Conservation (phyloP, 2,113 vertebrate genomes). For the Tympanuchus pallidicinctus region DNA sequence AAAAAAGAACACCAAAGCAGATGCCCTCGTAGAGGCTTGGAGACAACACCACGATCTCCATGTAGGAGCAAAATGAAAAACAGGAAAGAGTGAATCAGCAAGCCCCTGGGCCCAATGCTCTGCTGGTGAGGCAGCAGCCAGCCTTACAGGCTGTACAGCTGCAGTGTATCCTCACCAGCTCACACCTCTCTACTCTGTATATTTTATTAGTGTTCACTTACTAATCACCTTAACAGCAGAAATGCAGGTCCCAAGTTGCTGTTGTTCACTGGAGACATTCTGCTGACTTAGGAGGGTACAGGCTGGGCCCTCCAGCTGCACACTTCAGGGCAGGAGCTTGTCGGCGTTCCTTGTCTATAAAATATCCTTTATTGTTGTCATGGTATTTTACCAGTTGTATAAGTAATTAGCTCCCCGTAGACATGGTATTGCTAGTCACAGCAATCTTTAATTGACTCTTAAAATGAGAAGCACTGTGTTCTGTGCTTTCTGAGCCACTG, state of each 20-base stretch:
- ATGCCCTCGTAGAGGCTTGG: neutral
- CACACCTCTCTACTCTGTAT: neutral
- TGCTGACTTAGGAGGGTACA: neutral
- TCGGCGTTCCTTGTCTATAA: neutral
- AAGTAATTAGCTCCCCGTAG: conserved; percentile 59
- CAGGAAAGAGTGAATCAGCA: neutral
- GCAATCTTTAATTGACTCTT: conserved; percentile 8
- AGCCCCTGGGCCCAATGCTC: neutral
- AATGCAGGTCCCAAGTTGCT: neutral
- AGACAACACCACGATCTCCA: neutral
- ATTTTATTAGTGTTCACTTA: neutral
- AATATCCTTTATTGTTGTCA: conserved; percentile 23
- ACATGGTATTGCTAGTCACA: neutral
- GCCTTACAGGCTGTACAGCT: neutral
- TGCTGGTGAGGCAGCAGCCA: neutral
- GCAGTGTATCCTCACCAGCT: neutral
- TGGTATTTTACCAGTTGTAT: conserved; percentile 35
- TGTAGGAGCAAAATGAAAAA: neutral
- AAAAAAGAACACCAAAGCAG: neutral
- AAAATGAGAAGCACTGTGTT: neutral
- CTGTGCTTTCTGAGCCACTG: neutral
- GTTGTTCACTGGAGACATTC: neutral
- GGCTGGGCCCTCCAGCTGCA: neutral
- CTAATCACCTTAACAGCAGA: neutral
- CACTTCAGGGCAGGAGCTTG: conserved; percentile 16